Conservation (phyloP, 2,113 vertebrate species). For the Aldabrachelys gigantea region DNA sequence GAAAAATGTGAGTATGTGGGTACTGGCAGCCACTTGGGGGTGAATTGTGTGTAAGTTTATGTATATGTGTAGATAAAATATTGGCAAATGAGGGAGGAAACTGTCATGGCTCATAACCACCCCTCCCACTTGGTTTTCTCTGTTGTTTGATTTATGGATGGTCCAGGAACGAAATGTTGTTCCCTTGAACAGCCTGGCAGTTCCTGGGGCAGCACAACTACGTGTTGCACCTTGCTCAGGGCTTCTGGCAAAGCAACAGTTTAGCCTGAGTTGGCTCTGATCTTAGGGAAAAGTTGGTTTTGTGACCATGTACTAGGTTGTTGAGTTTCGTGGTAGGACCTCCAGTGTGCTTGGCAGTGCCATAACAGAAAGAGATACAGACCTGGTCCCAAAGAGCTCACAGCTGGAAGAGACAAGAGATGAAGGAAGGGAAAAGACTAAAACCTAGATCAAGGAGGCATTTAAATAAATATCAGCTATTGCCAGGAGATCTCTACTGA, state of each 20-base stretch:
- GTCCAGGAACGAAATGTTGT: constrained; percentile 35
- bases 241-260: neutral
- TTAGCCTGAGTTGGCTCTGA: neutral
- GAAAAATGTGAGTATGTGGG: constrained; percentile 58
- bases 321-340: accelerated
- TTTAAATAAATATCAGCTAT: neutral
- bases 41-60: neutral
- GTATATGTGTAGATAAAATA: constrained; percentile 37
- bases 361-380: neutral
- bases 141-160: neutral
- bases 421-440: neutral
- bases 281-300: neutral
- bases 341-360: neutral
- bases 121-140: neutral
- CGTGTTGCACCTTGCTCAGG: neutral
- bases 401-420: neutral
- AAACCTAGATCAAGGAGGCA: neutral
- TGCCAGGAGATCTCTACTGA: neutral
- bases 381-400: neutral
- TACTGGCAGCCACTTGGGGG: constrained; percentile 43
- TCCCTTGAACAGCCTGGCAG: constrained; percentile 13
- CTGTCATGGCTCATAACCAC: constrained; percentile 14
- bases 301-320: neutral
- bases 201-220: neutral
- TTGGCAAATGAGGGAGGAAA: constrained; percentile 26